Conservation (phyloP, 2,888 invertebrate species). For the Microplitis manilae region DNA sequence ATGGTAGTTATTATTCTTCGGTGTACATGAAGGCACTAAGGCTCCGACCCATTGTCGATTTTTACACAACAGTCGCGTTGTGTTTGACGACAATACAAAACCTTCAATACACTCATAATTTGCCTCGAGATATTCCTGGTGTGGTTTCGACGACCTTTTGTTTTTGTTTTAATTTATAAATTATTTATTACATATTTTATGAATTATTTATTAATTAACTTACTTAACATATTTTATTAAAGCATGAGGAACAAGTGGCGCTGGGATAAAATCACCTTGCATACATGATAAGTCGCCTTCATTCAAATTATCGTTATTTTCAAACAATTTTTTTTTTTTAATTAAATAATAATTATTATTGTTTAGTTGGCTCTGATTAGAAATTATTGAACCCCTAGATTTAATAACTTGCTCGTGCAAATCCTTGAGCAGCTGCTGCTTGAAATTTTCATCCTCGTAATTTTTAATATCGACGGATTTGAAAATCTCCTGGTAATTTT, state of each 20-base stretch:
- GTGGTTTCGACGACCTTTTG: constrained; percentile 65
- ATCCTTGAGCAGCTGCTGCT: constrained; percentile 62
- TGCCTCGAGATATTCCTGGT: constrained; percentile 68
- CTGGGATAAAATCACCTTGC: constrained; percentile 67
- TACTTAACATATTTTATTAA: constrained; percentile 70
- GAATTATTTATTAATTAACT: constrained; percentile 49
- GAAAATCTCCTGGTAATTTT: constrained; percentile 8
- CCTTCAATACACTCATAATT: constrained; percentile 68
- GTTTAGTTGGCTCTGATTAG: background rate
- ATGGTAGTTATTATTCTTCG: constrained; percentile 52
- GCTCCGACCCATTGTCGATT: constrained; percentile 66
- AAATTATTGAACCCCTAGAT: constrained; percentile 45
- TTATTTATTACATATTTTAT: background rate
- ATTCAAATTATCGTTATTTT: background rate
- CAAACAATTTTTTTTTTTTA: too few species aligned
- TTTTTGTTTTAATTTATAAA: background rate
- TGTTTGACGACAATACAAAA: constrained; percentile 58
- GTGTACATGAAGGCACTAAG: constrained; percentile 62
- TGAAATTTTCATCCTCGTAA: constrained; percentile 55
- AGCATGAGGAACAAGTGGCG: constrained; percentile 64
- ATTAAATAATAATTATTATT: constrained; percentile 2
- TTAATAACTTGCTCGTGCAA: constrained; percentile 61
- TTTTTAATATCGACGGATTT: constrained; percentile 29
- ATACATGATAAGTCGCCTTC: constrained; percentile 67
- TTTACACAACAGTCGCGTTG: constrained; percentile 62